Evolutionary conservation across 2,888 invertebrate species (phyloP), one percentile per base, ranked within the genome.

Genomic region (Sphecodes monilicornis): DNA sequence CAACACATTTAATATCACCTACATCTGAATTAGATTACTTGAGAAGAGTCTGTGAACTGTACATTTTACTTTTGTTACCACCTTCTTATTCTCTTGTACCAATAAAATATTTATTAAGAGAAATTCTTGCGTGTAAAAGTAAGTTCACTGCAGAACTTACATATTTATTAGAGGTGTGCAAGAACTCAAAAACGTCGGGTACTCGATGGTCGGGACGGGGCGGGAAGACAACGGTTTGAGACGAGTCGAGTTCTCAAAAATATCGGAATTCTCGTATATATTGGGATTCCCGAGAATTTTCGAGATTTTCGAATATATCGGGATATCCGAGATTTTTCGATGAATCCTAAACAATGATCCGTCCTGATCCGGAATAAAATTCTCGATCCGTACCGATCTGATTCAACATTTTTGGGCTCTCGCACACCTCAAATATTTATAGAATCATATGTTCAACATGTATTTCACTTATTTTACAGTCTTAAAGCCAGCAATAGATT

Each of bases 71-170:
- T 91, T 95, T 98, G 78, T 96, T 98, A 94, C 98, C 98, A 16
- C 96, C 97, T 82, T 97, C 97, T 91, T 98, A 98, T 94, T 97
- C 97, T 2, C 94, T 97, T 85, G 96, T 97, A 4, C 97, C 98
- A 32, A 96, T 97, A 0, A 97, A 98, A 91, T 97, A 97, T 95
- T 96, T 98, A 78, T 95, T 98, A 87, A 96, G 98, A 90, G 98
- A 98, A 95, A 96, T 98, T 88, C 95, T 98, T 74, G 97, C 98
- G 66, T 98, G 97, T 93, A 97, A 97, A 96, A 97, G 98, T 98
- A 96, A 94, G 94, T 93, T 29, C 8, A 41, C 5, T n/a, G 39
- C 36, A 16, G 13, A 41, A 36, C 3, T 66, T 36, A 60, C 29
- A 32, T 18, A 50, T 41, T n/a, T 54, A 54, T 54, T n/a, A 54